Evolutionary conservation across 2,888 invertebrate genomes (phyloP).

Genomic region (Machimus rusticus): DNA sequence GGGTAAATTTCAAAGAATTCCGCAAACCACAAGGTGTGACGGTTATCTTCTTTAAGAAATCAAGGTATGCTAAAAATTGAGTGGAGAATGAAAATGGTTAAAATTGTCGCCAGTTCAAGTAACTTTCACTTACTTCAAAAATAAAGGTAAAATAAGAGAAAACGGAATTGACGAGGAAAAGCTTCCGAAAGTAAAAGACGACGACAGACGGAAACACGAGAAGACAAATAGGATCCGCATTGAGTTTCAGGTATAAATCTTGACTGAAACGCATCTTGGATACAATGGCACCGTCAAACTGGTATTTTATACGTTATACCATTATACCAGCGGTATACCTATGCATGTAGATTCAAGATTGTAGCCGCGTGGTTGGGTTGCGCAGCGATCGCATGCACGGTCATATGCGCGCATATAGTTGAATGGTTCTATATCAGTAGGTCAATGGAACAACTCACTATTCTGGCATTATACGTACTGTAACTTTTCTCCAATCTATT

Average conservation of each 20-base stretch:
- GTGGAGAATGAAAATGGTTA: constrained; percentile 22
- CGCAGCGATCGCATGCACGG: constrained; percentile 38
- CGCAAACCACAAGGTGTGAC: background rate
- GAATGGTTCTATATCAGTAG: constrained; percentile 61
- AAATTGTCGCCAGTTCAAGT: constrained; percentile 38
- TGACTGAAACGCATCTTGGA: background rate
- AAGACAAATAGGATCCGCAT: background rate
- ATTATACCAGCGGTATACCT: constrained; percentile 31
- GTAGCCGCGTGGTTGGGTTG: background rate
- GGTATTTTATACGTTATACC: background rate
- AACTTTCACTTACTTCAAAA: constrained; percentile 41
- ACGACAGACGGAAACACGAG: constrained; percentile 14
- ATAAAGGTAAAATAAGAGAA: constrained; percentile 22
- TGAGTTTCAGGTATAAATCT: constrained; percentile 27
- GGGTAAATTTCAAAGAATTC: constrained; percentile 5
- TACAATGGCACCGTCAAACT: background rate
- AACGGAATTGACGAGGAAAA: constrained; percentile 33
- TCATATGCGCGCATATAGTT: constrained; percentile 49
- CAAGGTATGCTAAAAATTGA: background rate
- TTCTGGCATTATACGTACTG: constrained; percentile 12
- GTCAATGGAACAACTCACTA: constrained; percentile 58
- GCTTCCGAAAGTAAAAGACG: constrained; percentile 42
- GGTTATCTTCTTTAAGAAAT: background rate
- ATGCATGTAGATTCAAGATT: background rate
- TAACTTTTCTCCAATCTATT: constrained; percentile 30